phyloP scores from a whole-genome alignment of 2,888 invertebrate genomes.

The Aproaerema taeniolella region DNA sequence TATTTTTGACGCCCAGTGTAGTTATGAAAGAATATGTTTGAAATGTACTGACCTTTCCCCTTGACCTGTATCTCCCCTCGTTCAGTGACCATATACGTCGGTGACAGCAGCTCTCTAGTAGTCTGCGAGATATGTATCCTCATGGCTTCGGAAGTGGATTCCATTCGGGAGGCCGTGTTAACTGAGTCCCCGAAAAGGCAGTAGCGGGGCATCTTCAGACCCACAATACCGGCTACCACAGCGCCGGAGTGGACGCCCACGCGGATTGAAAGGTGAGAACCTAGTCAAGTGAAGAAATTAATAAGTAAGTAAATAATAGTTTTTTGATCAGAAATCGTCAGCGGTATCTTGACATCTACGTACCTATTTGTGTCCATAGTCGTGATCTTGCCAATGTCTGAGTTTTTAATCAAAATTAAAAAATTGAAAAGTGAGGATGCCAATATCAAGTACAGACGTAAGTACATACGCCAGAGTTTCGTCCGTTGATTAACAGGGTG shows the following conservation, averaged over 20 bases:
- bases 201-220: conserved; percentile 94
- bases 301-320: too few relatives aligned
- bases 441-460: too few relatives aligned
- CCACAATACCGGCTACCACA: conserved; percentile 95
- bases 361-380: too few relatives aligned
- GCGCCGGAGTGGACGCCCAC: conserved; percentile 95
- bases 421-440: too few relatives aligned
- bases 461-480: too few relatives aligned
- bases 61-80: conserved; percentile 93
- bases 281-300: conserved; percentile 52
- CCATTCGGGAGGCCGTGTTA: conserved; percentile 95
- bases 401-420: too few relatives aligned
- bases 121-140: conserved; percentile 96
- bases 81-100: conserved; percentile 84
- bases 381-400: too few relatives aligned
- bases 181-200: conserved; percentile 95
- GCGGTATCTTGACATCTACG: too few relatives aligned
- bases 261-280: conserved; percentile 88
- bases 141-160: conserved; percentile 94
- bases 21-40: too few relatives aligned
- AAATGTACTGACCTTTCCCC: conserved; percentile 90
- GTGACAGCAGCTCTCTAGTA: conserved; percentile 86
- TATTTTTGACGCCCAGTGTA: too few relatives aligned
- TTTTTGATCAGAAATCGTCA: too few relatives aligned
- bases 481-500: too few relatives aligned